phyloP scores from a whole-genome alignment of 2,888 invertebrate genomes.

The Holacanthella duospinosa region DNA sequence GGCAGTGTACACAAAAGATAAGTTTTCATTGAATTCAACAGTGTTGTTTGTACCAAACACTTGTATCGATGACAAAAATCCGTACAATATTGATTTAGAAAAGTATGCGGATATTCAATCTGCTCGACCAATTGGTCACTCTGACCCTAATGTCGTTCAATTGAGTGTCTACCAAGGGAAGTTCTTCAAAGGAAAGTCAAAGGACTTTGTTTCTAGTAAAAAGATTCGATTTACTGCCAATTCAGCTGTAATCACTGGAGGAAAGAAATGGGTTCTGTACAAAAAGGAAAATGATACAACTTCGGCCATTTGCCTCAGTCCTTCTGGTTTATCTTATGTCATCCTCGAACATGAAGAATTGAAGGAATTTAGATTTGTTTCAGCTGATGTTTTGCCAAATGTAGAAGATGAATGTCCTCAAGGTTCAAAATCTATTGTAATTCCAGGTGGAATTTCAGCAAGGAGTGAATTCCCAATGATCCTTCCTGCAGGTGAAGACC shows the following conservation, averaged over 20 bases:
- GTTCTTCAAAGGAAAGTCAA: constrained; percentile 11
- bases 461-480: neutral
- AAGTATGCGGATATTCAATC: neutral
- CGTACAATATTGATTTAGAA: neutral
- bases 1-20: constrained; percentile 8
- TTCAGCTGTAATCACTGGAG: constrained; percentile 10
- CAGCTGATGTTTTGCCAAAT: neutral
- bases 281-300: constrained; percentile 10
- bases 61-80: constrained; percentile 11
- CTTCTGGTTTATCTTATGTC: constrained; percentile 6
- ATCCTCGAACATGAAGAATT: constrained; percentile 8
- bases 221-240: constrained; percentile 8
- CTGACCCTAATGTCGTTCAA: constrained; percentile 7
- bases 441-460: constrained; percentile 7
- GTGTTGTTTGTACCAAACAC: constrained; percentile 8
- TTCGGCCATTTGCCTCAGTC: constrained; percentile 8
- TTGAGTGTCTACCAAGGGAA: constrained; percentile 9
- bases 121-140: constrained; percentile 10
- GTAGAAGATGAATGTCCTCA: constrained; percentile 3
- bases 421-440: constrained; percentile 7
- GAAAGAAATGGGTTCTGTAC: constrained; percentile 11
- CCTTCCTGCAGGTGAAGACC: constrained; percentile 4
- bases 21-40: constrained; percentile 8
- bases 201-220: constrained; percentile 7
- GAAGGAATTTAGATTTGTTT: constrained; percentile 10